These are phyloP conservation scores for Falco columbarius DNA, from an alignment of 2,797 vertebrate species.

Conservation along the genomic window DNA sequence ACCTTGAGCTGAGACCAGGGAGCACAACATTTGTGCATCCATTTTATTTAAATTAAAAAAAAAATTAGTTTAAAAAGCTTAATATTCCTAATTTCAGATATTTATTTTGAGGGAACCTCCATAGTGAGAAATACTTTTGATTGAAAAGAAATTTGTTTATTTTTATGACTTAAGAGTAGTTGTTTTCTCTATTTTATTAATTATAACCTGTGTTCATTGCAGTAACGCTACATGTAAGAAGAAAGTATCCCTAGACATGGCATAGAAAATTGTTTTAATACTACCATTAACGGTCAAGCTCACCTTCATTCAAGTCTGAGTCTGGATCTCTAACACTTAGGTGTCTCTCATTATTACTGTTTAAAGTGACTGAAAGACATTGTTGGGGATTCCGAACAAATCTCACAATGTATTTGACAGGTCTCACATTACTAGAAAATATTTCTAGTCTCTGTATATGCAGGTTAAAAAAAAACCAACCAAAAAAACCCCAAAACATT, in stretches of 20 bases:
- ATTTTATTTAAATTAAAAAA: not conserved
- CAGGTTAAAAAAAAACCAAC: not conserved
- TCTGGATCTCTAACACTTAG: not conserved
- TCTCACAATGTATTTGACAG: not conserved
- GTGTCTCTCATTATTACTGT: not conserved
- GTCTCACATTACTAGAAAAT: not conserved
- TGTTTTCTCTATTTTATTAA: not conserved
- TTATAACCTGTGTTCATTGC: not conserved
- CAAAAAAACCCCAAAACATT: not conserved
- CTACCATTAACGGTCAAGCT: not conserved
- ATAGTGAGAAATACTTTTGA: not conserved
- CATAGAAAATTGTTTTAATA: not conserved
- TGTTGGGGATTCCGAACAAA: not conserved
- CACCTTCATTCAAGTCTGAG: not conserved
- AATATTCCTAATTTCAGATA: not conserved
- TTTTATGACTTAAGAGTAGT: not conserved
- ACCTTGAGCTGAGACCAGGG: rapidly evolving
- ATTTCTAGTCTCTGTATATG: not conserved
- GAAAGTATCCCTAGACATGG: not conserved
- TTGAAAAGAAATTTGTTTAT: not conserved
- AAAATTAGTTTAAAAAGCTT: not conserved
- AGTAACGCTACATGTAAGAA: not conserved
- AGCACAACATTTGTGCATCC: not conserved
- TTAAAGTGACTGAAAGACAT: not conserved
- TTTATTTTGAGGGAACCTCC: not conserved